Base-by-base conservation (phyloP, 2,888 invertebrate genomes). In the Leucophenga montana region DNA sequence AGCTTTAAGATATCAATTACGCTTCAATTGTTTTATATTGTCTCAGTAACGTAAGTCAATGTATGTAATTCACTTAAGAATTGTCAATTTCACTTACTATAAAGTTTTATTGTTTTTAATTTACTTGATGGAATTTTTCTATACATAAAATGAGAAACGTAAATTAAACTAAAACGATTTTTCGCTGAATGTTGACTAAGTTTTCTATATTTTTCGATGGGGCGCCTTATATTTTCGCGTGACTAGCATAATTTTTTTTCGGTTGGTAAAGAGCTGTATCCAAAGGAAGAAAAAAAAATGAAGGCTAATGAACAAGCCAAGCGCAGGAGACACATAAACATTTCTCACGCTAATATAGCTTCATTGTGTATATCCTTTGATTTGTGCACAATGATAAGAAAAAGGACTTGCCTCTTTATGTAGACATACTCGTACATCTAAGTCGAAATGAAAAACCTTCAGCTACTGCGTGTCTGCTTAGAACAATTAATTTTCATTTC, bases 31-130 rank as follows among this genome's bases (percentile, higher is more conserved):
- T 56, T 48, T 18, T 54, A 20, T 56, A 59, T 61, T 50, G 18
- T 64, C 64, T 62, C 31, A 22, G 46, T 61, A 44, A 39, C 27
- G 27, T 16, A 31, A 64, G 14, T n/a, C 46, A 14, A 31, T 33
- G 33, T 75, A 72, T 72, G 71, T 67, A 75, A 78, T 74, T 73
- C 71, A 69, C 69, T 82, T 71, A 69, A 65, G 59, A 4, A 31
- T 27, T 59, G 66, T 20, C 56, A 18, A 57, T 74, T 69, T 13
- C 31, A 61, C 31, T 64, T 50, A 39, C 50, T 14, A 18, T 66
- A 53, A 33, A 33, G 56, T 62, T 79, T 81, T 75, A 82, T 82
- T 84, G 83, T 66, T 79, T 79, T 84, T 82, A 84, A 82, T 82
- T 84, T 84, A 72, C 69, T 77, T 82, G 85, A 82, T 82, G 83